These are phyloP conservation scores for Enteromius unitaeniatus DNA, from an alignment of 2,797 vertebrate genomes.

Conservation along the genomic window DNA sequence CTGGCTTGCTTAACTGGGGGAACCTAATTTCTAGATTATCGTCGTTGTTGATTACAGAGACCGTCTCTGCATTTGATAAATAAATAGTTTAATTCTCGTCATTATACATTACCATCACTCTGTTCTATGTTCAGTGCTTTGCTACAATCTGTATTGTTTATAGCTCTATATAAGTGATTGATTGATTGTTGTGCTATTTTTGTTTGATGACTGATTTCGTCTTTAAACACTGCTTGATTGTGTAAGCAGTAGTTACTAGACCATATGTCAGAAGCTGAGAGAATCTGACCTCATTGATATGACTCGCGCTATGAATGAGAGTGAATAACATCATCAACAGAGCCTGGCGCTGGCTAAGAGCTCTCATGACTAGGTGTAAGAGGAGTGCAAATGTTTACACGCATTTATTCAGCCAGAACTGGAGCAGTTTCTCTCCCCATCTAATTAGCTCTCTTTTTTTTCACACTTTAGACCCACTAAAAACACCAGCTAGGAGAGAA, in stretches of 20 bases:
- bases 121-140: no score
- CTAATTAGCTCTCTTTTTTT: constrained; percentile 33
- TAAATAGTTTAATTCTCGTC: no score
- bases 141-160: no score
- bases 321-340: constrained; percentile 29
- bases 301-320: constrained; percentile 30
- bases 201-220: neutral
- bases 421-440: constrained; percentile 61
- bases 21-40: no score
- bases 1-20: no score
- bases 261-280: constrained; percentile 36
- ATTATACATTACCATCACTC: no score
- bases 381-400: constrained; percentile 33
- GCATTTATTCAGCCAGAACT: constrained; percentile 21
- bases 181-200: neutral
- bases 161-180: no score
- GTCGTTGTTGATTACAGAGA: no score
- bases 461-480: neutral
- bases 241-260: constrained; percentile 4
- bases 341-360: constrained; percentile 21
- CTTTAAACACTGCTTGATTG: neutral
- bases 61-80: no score
- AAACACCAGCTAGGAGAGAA: constrained; percentile 7
- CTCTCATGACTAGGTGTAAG: constrained; percentile 46
- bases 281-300: constrained; percentile 30